Conservation (phyloP, 2,888 invertebrate genomes). For the Dascillus cervinus region DNA sequence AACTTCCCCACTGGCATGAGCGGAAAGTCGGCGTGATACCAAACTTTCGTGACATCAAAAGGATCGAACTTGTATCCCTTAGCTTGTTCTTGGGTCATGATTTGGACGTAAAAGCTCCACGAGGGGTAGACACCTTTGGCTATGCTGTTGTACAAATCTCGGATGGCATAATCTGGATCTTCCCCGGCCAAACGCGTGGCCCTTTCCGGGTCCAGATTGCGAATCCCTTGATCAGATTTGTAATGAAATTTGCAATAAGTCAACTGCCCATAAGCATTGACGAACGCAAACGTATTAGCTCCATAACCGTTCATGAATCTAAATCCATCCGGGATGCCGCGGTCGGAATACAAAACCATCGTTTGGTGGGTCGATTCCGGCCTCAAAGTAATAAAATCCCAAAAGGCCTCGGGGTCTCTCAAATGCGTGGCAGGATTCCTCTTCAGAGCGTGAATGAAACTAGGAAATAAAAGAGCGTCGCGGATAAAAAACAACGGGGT, state of each 20-base stretch:
- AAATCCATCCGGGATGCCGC: constrained; percentile 89
- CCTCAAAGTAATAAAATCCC: constrained; percentile 86
- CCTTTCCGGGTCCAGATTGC: constrained; percentile 61
- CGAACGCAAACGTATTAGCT: constrained; percentile 85
- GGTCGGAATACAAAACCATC: constrained; percentile 81
- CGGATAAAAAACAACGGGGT: constrained; percentile 90
- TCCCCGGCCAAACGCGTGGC: constrained; percentile 62
- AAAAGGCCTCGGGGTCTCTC: constrained; percentile 90
- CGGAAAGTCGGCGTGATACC: constrained; percentile 84
- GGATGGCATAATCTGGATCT: constrained; percentile 83
- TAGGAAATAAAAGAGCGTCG: constrained; percentile 84
- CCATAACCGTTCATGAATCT: constrained; percentile 75
- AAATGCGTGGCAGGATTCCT: constrained; percentile 88
- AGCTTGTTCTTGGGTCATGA: constrained; percentile 83
- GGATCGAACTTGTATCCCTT: constrained; percentile 76
- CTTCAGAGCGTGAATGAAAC: constrained; percentile 94
- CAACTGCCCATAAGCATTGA: constrained; percentile 62
- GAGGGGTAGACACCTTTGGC: constrained; percentile 62
- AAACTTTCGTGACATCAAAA: constrained; percentile 89
- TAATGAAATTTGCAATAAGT: constrained; percentile 90
- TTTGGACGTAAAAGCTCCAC: constrained; percentile 78
- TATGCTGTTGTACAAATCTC: constrained; percentile 88
- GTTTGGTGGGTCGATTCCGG: constrained; percentile 83
- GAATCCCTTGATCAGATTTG: constrained; percentile 85
- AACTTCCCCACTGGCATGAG: constrained; percentile 82